Conservation (phyloP, 2,888 invertebrate species). For the Polydrusus pterygomalis region DNA sequence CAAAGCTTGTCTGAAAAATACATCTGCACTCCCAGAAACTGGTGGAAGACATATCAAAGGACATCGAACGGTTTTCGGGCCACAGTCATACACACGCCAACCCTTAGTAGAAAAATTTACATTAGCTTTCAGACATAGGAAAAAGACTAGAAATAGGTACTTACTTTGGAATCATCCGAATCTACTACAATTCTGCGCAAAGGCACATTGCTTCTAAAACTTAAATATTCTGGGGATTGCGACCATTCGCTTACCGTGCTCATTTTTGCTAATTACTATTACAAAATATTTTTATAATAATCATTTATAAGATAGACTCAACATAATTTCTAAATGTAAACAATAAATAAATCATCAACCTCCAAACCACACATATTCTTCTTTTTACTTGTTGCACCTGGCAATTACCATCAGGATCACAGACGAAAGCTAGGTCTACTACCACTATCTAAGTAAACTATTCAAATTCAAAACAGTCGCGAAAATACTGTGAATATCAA, state of each 20-base stretch:
- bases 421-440: no score
- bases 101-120: constrained; percentile 72
- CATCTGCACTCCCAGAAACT: constrained; percentile 91
- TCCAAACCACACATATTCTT: neutral
- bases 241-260: constrained; percentile 82
- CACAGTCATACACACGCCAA: constrained; percentile 92
- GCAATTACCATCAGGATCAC: no score
- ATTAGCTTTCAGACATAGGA: neutral
- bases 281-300: neutral
- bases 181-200: constrained; percentile 86
- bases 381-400: neutral
- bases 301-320: no score
- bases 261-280: constrained; percentile 70
- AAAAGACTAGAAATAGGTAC: constrained; percentile 49
- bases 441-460: no score
- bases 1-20: constrained; percentile 89
- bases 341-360: constrained; percentile 11
- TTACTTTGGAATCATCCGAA: constrained; percentile 84
- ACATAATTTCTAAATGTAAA: constrained; percentile 11
- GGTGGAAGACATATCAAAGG: constrained; percentile 91
- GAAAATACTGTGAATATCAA: no score
- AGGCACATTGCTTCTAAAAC: constrained; percentile 86
- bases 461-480: no score
- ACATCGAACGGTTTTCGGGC: constrained; percentile 85
- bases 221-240: constrained; percentile 84